A percentile compares a stretch with the other conserved stretches of the same genome.
Evolutionary conservation across 2,888 invertebrate genomes (phyloP).

Genomic region (Chrysina gloriosa): DNA sequence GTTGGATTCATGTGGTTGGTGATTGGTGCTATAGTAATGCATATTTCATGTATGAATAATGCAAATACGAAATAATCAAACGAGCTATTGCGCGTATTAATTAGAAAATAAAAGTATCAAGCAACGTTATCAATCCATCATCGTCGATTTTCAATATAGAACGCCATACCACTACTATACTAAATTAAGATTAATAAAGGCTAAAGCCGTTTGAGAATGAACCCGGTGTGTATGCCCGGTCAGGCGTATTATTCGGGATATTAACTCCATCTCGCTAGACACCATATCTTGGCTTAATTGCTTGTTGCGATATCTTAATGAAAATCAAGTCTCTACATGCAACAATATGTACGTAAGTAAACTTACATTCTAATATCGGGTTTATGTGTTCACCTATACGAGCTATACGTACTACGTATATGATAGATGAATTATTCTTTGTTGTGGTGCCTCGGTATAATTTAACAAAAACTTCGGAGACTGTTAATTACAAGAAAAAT

Average conservation of each 20-base stretch:
- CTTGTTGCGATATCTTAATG: slow-evolving; percentile 33
- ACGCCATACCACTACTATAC: no score
- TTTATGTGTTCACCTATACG: neutral
- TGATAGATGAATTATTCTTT: neutral
- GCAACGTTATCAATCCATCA: slow-evolving; percentile 2
- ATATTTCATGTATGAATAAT: no score
- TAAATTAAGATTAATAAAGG: slow-evolving; percentile 4
- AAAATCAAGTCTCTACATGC: slow-evolving; percentile 20
- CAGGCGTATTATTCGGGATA: slow-evolving; percentile 7
- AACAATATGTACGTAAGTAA: neutral
- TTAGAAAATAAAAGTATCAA: neutral
- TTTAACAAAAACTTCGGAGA: neutral
- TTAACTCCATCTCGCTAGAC: slow-evolving; percentile 3
- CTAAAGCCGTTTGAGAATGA: neutral
- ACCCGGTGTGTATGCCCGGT: neutral
- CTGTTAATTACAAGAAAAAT: no score
- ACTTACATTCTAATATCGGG: neutral
- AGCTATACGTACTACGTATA: neutral
- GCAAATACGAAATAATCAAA: no score
- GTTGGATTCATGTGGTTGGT: no score
- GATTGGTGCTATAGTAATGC: no score
- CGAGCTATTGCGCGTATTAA: neutral
- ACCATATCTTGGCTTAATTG: slow-evolving; percentile 6
- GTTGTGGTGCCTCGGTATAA: neutral
- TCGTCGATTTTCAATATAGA: neutral